Percentiles rank a stretch among this genome's conserved stretches.
These are phyloP conservation scores for Euborellia annulipes DNA, from an alignment of 1,140 invertebrate genomes.

Conservation along the genomic window DNA sequence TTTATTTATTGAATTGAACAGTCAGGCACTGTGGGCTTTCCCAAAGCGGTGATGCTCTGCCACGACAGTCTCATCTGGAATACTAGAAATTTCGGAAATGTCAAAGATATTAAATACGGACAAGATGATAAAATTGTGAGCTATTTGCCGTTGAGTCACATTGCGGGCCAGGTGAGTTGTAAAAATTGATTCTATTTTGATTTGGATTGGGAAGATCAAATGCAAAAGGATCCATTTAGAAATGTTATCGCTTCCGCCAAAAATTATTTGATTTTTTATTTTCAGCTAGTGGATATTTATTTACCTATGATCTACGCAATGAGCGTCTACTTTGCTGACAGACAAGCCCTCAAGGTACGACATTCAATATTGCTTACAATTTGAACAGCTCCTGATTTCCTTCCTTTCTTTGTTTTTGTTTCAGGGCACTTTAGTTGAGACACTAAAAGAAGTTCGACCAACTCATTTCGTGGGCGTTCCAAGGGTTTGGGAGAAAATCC, in stretches of 20 bases:
- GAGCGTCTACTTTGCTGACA: constrained; percentile 68
- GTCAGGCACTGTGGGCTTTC: constrained; percentile 80
- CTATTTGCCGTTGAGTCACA: constrained; percentile 76
- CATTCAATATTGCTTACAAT: neutral
- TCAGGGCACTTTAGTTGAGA: constrained; percentile 54
- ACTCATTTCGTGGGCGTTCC: constrained; percentile 77
- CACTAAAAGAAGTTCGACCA: constrained; percentile 56
- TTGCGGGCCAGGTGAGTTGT: constrained; percentile 82
- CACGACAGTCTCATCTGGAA: constrained; percentile 71
- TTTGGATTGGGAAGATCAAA: too few relatives aligned
- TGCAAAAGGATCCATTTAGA: too few relatives aligned
- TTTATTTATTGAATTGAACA: constrained; percentile 31
- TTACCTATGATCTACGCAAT: constrained; percentile 37
- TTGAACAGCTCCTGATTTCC: too few relatives aligned
- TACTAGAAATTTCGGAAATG: constrained; percentile 30
- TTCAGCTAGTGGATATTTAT: constrained; percentile 55
- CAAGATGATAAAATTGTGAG: constrained; percentile 52
- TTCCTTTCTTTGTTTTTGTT: constrained; percentile 11
- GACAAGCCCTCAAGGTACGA: constrained; percentile 53
- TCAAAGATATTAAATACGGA: constrained; percentile 25
- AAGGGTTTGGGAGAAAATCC: constrained; percentile 84
- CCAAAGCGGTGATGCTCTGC: constrained; percentile 84
- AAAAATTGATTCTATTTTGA: too few relatives aligned
- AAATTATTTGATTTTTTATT: neutral
- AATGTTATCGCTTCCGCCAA: too few relatives aligned